Evolutionary conservation across 2,113 vertebrate species (phyloP).

Genomic region (Microcebus lehilahytsara): DNA sequence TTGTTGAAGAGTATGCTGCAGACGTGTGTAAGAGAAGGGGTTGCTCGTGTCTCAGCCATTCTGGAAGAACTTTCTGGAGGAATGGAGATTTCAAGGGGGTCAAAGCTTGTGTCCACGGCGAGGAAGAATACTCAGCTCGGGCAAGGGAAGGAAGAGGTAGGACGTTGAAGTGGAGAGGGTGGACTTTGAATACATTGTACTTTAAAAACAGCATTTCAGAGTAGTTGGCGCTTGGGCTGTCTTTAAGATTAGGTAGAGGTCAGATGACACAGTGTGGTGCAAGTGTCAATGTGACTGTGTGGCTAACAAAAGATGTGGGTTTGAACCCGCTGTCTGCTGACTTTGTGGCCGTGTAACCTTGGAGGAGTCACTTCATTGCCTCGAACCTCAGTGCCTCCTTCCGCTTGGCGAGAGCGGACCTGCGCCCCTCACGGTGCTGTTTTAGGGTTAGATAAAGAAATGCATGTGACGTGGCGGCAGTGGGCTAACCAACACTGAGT

Average conservation of each 20-base stretch:
- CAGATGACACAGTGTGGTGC: accelerated
- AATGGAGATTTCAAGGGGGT: accelerated
- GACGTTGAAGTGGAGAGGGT: not conserved
- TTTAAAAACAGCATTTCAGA: not conserved
- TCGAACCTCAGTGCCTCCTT: not conserved
- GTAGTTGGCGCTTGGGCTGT: accelerated
- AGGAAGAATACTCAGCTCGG: not conserved
- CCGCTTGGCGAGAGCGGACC: accelerated
- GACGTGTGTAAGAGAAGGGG: accelerated
- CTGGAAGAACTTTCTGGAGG: not conserved
- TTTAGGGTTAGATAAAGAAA: not conserved
- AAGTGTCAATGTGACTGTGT: accelerated
- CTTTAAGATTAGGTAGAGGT: not conserved
- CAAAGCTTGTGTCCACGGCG: not conserved
- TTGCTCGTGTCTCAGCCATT: accelerated
- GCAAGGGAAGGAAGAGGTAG: not conserved
- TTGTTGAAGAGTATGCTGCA: accelerated
- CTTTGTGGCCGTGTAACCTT: not conserved
- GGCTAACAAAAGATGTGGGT: not conserved
- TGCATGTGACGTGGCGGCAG: accelerated
- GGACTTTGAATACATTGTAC: accelerated
- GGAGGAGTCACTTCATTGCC: not conserved
- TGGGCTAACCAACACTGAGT: accelerated
- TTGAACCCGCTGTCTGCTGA: accelerated
- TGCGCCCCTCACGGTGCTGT: accelerated